A percentile compares a stretch with the other conserved stretches of the same genome.
These are phyloP conservation scores for Apostichopus parvimensis DNA, from an alignment of 35 echinoderm and acorn worm species.

Conservation along the genomic window DNA sequence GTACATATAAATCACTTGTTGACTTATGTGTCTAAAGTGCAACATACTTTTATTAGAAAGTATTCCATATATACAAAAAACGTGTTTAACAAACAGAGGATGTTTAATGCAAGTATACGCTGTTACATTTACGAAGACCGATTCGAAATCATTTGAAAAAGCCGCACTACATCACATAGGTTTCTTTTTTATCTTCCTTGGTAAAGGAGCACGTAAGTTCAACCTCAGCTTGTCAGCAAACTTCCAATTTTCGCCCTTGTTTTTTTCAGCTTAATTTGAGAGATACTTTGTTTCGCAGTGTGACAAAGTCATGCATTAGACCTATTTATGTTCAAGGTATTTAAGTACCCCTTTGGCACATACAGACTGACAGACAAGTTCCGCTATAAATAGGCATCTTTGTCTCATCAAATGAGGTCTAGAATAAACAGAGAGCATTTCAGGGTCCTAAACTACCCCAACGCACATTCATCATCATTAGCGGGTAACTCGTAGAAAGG, in stretches of 20 bases:
- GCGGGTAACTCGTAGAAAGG: not conserved
- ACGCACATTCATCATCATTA: conserved; percentile 10
- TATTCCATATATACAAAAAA: too few species aligned
- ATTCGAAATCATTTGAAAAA: not conserved
- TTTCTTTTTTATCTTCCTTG: not conserved
- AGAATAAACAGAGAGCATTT: conserved; percentile 11
- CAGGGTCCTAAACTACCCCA: not conserved
- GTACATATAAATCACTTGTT: not conserved
- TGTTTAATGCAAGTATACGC: too few species aligned
- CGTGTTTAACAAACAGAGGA: too few species aligned
- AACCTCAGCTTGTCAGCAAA: not conserved
- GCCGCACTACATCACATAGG: not conserved
- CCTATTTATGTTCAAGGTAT: conserved; percentile 7
- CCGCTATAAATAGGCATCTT: conserved; percentile 6
- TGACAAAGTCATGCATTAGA: not conserved
- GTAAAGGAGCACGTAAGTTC: not conserved
- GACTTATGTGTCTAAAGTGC: not conserved
- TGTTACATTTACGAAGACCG: too few species aligned
- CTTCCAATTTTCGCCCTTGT: not conserved
- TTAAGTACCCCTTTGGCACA: not conserved
- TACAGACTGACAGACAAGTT: not conserved
- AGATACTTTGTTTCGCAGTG: not conserved
- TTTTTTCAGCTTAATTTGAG: not conserved
- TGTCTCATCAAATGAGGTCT: not conserved
- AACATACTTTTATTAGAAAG: too few species aligned